Conservation (phyloP, 2,888 invertebrate species). For the Meteorus colon region DNA sequence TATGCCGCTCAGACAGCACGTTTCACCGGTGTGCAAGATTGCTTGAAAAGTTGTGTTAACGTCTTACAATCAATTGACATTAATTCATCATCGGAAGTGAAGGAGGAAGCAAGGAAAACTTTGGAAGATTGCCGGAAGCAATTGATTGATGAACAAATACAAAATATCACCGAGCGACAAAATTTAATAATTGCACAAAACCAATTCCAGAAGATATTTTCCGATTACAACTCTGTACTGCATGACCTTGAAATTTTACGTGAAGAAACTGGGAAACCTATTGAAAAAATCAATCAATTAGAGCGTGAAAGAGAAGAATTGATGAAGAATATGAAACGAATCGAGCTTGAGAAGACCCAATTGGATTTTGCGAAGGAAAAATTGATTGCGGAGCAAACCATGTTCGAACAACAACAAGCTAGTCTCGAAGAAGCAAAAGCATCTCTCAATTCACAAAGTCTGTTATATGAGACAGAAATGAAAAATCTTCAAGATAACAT, state of each 20-base stretch:
- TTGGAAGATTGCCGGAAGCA: constrained; percentile 50
- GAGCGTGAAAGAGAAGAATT: constrained; percentile 44
- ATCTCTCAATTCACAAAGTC: constrained; percentile 59
- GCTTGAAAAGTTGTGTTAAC: constrained; percentile 56
- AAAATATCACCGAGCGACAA: constrained; percentile 57
- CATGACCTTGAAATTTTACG: constrained; percentile 59
- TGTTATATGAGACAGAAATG: constrained; percentile 57
- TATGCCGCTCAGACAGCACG: constrained; percentile 57
- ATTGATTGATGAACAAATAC: constrained; percentile 55
- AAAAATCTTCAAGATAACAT: constrained; percentile 53
- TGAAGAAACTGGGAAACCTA: constrained; percentile 57
- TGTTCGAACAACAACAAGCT: constrained; percentile 52
- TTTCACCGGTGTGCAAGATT: constrained; percentile 56
- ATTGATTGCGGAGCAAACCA: constrained; percentile 47
- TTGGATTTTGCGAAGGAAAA: constrained; percentile 47
- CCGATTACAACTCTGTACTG: constrained; percentile 59
- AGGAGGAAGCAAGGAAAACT: constrained; percentile 45
- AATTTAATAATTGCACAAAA: constrained; percentile 58
- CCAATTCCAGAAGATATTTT: constrained; percentile 61
- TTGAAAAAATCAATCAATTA: constrained; percentile 18
- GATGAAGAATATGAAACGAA: constrained; percentile 46
- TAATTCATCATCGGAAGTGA: background rate
- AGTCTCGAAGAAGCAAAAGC: constrained; percentile 56
- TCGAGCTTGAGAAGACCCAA: constrained; percentile 49
- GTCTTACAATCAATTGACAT: constrained; percentile 50